Evolutionary conservation across 2,113 vertebrate genomes (phyloP).

Genomic region (Carollia perspicillata): DNA sequence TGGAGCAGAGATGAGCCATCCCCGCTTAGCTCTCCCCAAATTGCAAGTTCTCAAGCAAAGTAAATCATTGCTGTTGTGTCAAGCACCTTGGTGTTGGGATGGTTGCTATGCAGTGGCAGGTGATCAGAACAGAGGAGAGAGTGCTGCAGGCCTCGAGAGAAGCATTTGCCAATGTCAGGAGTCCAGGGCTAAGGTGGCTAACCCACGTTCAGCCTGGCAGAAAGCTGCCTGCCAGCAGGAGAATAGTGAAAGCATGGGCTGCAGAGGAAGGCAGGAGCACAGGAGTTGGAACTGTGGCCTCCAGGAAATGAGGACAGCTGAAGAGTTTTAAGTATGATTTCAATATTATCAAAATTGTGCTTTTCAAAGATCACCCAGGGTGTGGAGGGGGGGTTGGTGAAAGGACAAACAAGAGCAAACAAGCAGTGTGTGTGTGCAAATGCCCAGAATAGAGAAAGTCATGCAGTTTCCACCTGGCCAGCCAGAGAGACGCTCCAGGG

Average conservation of each 20-base stretch:
- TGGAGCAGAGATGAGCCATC: background rate
- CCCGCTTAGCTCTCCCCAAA: background rate
- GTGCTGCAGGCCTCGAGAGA: background rate
- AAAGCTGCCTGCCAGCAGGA: background rate
- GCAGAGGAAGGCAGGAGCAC: fast-evolving
- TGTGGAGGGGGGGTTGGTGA: background rate
- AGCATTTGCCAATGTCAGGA: background rate
- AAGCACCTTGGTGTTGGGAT: background rate
- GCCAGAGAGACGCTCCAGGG: background rate
- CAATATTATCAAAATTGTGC: background rate
- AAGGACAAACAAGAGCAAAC: background rate
- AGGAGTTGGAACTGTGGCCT: background rate
- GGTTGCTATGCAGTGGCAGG: background rate
- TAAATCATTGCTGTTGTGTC: background rate
- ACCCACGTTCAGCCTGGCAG: fast-evolving
- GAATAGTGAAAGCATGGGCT: background rate
- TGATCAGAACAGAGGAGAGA: background rate
- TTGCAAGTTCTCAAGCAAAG: background rate
- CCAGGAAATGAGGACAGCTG: too few species aligned
- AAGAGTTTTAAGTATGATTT: background rate
- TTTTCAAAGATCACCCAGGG: background rate
- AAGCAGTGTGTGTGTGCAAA: too few species aligned
- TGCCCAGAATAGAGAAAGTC: background rate
- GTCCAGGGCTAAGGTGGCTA: background rate
- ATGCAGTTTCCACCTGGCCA: background rate